Evolutionary conservation across 2,113 vertebrate species (phyloP), one percentile per base, ranked within the genome.

Genomic region (Scomber scombrus): DNA sequence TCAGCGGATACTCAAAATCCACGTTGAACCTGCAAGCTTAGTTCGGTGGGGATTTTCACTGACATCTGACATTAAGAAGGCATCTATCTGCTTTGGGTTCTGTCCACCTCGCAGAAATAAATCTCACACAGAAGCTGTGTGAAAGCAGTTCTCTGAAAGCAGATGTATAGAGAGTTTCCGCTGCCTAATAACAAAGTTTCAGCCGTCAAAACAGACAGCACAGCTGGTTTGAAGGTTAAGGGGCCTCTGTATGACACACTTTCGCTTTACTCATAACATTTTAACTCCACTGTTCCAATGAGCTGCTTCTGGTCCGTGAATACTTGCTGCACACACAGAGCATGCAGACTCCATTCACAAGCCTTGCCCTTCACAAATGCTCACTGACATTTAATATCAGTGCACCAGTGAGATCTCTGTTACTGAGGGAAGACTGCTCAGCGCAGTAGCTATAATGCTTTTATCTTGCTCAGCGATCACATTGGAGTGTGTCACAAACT

Each of bases 211-310:
- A 40, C 70, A 79, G 19, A 79, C 57, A 51, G 45, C 18, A 47
- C 82, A 73, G 65, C 78, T 81, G 75, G 19, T 68, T 79, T 85
- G 10, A 74, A 76, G 77, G 65, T 84, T 72, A 85, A 82, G 73
- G 65, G 14, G 73, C 26, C 10, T 45, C 66, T 61, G 34, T 57
- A 26, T 14, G 52, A 76, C 52, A 56, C 40, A 19, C 16, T 74
- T 71, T 62, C 45, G 34, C 47, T 75, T 69, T 23, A 62, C 21
- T 55, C 54, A 18, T 18, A 49, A 60, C 71, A 63, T 62, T 45
- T 46, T 56, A 52, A 64, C 66, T 64, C 2, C 57, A 29, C 72
- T 75, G n/a, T 51, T 63, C 49, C 46, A 77, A 51, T 60, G 56
- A 85, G 73, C 56, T 45, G 75, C 56, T 81, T 43, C 18, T 8